Conservation (phyloP, 2,888 invertebrate species). For the Rhyacophila evoluta region DNA sequence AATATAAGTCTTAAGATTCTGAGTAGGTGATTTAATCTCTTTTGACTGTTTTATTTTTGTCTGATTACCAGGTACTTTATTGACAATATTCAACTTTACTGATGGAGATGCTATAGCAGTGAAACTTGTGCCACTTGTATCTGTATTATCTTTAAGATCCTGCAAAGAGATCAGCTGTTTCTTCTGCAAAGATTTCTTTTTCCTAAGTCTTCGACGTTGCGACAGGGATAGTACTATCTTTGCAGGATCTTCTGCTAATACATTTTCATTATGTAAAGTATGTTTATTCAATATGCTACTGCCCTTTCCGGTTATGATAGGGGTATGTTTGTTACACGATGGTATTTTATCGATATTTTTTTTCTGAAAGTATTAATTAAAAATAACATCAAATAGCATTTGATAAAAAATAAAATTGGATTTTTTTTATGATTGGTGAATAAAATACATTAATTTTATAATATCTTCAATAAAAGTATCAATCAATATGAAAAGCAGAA, state of each 20-base stretch:
- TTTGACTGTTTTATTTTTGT: background rate
- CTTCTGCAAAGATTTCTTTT: background rate
- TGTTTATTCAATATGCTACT: background rate
- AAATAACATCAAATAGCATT: too few species aligned
- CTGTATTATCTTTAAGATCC: background rate
- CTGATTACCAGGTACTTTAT: background rate
- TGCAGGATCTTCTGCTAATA: background rate
- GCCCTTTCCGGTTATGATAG: too few species aligned
- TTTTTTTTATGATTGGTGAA: too few species aligned
- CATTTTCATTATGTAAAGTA: background rate
- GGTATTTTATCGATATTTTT: background rate
- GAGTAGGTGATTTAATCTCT: background rate
- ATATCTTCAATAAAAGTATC: too few species aligned
- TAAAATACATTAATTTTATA: too few species aligned
- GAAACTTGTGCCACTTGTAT: background rate
- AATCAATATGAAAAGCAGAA: too few species aligned
- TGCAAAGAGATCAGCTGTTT: background rate
- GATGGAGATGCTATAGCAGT: background rate
- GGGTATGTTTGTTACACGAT: too few species aligned
- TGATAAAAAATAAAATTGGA: too few species aligned
- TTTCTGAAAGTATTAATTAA: background rate
- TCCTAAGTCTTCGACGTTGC: constrained; percentile 21
- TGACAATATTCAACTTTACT: background rate
- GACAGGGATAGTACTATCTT: background rate
- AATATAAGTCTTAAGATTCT: too few species aligned